Percentiles rank a stretch among this genome's conserved stretches.
phyloP scores from a whole-genome alignment of 2,888 invertebrate species.

The Watsonalla binaria region DNA sequence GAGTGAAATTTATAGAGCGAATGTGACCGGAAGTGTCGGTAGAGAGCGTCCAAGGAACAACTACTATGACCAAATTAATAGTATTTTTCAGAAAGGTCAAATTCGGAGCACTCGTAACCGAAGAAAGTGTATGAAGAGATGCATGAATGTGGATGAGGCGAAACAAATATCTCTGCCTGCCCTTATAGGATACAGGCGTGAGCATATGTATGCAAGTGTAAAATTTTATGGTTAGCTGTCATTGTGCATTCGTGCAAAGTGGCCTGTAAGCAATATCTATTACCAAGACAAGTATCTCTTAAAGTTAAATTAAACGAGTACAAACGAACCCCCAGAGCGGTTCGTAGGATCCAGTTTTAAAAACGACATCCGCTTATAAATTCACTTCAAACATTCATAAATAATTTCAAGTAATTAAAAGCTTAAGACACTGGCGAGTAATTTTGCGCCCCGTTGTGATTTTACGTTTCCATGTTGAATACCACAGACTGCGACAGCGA shows the following conservation, averaged over 20 bases:
- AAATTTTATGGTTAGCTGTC: no score
- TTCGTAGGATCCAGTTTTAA: constrained; percentile 1
- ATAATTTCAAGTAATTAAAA: constrained; percentile 53
- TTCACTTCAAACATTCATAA: constrained; percentile 18
- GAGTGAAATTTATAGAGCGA: no score
- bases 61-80: no score
- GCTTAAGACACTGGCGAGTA: constrained; percentile 39
- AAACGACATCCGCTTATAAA: constrained; percentile 20
- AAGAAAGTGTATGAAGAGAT: no score
- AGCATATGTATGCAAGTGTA: no score
- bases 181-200: no score
- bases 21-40: no score
- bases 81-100: no score
- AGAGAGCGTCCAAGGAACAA: no score
- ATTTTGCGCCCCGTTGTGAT: constrained; percentile 62
- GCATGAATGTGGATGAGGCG: no score
- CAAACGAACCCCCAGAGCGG: constrained; percentile 5
- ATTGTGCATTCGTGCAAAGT: not conserved
- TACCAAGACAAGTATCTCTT: not conserved
- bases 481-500: not conserved
- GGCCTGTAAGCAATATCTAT: not conserved
- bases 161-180: no score
- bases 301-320: constrained; percentile 1
- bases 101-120: no score
- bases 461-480: constrained; percentile 25